Evolutionary conservation across 2,797 vertebrate species (phyloP).

Genomic region (Gallinago stenura): DNA sequence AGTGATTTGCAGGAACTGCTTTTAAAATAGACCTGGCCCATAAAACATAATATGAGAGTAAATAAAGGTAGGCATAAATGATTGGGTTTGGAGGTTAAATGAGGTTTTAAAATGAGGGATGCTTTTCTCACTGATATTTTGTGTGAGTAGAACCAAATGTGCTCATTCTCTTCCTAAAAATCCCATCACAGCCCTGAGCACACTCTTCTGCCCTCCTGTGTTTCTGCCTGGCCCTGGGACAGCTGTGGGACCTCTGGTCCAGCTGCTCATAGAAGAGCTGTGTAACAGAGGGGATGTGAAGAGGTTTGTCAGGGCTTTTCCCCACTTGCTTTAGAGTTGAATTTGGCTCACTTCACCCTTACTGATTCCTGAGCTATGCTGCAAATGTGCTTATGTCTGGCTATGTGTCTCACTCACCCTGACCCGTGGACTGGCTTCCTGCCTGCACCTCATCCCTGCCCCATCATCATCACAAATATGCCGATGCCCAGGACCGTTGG

Average conservation of each 20-base stretch:
- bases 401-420: accelerated
- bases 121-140: background rate
- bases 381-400: background rate
- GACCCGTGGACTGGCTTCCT: background rate
- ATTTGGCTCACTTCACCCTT: background rate
- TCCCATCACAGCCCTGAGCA: background rate
- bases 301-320: background rate
- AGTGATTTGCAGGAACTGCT: background rate
- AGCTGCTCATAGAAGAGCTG: background rate
- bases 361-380: background rate
- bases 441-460: background rate
- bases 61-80: background rate
- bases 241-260: background rate
- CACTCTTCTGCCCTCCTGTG: background rate
- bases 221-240: background rate
- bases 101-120: background rate
- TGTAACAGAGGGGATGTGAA: background rate
- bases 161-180: background rate
- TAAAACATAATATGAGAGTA: background rate
- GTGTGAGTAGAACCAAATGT: background rate
- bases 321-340: background rate
- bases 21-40: background rate
- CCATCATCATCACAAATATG: background rate
- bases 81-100: background rate
- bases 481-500: background rate